Base-by-base conservation (phyloP, 2,888 invertebrate genomes). In the Metacarcinus magister region DNA sequence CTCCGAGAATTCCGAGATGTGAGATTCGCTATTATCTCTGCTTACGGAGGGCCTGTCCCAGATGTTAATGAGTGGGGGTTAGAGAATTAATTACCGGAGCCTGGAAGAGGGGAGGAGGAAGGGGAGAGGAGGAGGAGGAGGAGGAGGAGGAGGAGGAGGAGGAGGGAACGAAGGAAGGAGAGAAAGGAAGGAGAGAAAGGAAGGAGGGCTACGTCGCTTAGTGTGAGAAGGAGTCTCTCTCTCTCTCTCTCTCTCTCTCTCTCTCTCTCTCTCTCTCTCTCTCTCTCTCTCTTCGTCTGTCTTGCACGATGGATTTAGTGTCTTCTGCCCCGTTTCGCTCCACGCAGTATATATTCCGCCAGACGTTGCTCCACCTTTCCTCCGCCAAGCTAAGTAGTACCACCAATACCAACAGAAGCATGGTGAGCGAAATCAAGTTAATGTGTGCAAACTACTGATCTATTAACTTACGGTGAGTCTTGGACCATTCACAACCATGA, bases 21-120 rank as follows among this genome's bases (percentile, higher is more conserved):
- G 95, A 96, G 95, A 96, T 96, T 96, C 95, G 94, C 95, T 96
- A 96, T 96, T 94, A 96, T 96, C 95, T 96, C 91, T 96, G 95
- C 95, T 96, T 96, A 96, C 95, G 95, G 95, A 96, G 95, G 95
- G 91, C 94, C 95, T 96, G 95, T 96, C 95, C 82, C 95, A 94
- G 95, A 96, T 96, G 95, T 96, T 96, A 96, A 96, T 96, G 95
- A 96, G 95, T 48, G 94, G 95, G 95, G 94, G 95, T 94, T 93
- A 96, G 95, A 96, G 95, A 96, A 96, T 96, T 96, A 96, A 96
- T 96, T 96, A 96, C 75, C 91, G 60, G 89, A 75, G 89, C 48
- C 54, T n/a, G 92, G 92, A 43, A 0, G 91, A 44, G n/a, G 44
- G 44, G 90, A 44, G 90, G 16, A 90, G 54, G 60, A 60, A 39